phyloP scores from a whole-genome alignment of 1,140 invertebrate species.

The Chlorops oryzae region DNA sequence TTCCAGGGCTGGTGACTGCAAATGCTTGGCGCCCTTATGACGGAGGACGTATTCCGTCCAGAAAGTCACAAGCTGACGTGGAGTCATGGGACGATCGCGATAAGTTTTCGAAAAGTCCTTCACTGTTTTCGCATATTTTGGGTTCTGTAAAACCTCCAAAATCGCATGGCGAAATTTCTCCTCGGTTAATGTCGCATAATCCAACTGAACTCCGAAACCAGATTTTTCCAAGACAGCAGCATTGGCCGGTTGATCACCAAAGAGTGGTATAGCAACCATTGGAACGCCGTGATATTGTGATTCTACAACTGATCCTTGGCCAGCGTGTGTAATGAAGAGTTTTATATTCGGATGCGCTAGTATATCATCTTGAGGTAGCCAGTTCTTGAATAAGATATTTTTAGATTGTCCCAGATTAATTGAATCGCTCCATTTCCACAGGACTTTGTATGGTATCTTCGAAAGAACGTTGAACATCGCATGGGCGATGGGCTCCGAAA shows the following conservation, averaged over 20 bases:
- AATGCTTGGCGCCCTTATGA: slow-evolving; percentile 41
- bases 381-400: slow-evolving; percentile 52
- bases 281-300: slow-evolving; percentile 49
- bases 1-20: slow-evolving; percentile 28
- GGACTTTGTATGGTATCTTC: slow-evolving; percentile 47
- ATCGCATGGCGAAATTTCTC: slow-evolving; percentile 17
- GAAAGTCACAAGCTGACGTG: slow-evolving; percentile 15
- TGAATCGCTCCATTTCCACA: slow-evolving; percentile 49
- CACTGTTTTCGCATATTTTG: slow-evolving; percentile 14
- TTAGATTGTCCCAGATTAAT: slow-evolving; percentile 24
- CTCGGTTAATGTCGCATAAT: slow-evolving; percentile 19
- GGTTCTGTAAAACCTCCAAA: slow-evolving; percentile 19
- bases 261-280: slow-evolving; percentile 47
- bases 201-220: slow-evolving; percentile 45
- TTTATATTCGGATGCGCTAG: slow-evolving; percentile 47
- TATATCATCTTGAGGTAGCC: slow-evolving; percentile 54
- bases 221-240: slow-evolving; percentile 43
- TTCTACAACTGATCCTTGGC: slow-evolving; percentile 49
- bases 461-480: slow-evolving; percentile 20
- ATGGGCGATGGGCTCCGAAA: slow-evolving; percentile 4
- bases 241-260: slow-evolving; percentile 48
- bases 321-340: slow-evolving; percentile 52
- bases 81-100: slow-evolving; percentile 20
- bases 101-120: slow-evolving; percentile 15
- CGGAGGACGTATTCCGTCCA: slow-evolving; percentile 30